These are phyloP conservation scores for Ochotona princeps DNA, from an alignment of 2,113 vertebrate genomes.

Conservation along the genomic window DNA sequence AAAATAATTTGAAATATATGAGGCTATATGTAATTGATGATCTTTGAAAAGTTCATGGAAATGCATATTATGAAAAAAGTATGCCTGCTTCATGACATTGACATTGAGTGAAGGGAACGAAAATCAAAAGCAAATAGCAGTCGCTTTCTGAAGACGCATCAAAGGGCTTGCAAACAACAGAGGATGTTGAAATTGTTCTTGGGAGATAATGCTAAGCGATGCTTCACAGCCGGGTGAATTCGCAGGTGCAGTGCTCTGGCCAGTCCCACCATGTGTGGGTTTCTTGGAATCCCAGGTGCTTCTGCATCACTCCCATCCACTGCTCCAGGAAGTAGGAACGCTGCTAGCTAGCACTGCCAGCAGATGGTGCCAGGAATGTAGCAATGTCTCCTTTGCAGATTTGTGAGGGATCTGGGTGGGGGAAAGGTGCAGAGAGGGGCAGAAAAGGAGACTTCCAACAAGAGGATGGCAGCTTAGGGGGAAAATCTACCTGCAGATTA, in stretches of 20 bases:
- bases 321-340: not conserved
- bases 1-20: too few species aligned
- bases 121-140: not conserved
- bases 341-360: not conserved
- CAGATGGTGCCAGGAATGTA: not conserved
- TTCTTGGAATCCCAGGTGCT: not conserved
- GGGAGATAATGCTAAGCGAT: not conserved
- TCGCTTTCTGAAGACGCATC: constrained; percentile 1
- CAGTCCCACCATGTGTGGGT: not conserved
- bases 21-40: too few species aligned
- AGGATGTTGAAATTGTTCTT: not conserved
- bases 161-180: not conserved
- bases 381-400: not conserved
- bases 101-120: not conserved
- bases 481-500: constrained; percentile 52
- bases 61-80: too few species aligned
- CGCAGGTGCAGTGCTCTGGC: not conserved
- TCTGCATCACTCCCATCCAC: not conserved
- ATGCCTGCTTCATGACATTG: not conserved
- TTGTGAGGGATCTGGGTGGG: not conserved
- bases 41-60: too few species aligned
- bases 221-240: not conserved
- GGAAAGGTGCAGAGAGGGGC: not conserved
- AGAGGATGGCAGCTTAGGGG: not conserved
- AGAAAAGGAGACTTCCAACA: constrained; percentile 1